Conservation (phyloP, 1,140 invertebrate genomes). For the Psilanteris sp. region DNA sequence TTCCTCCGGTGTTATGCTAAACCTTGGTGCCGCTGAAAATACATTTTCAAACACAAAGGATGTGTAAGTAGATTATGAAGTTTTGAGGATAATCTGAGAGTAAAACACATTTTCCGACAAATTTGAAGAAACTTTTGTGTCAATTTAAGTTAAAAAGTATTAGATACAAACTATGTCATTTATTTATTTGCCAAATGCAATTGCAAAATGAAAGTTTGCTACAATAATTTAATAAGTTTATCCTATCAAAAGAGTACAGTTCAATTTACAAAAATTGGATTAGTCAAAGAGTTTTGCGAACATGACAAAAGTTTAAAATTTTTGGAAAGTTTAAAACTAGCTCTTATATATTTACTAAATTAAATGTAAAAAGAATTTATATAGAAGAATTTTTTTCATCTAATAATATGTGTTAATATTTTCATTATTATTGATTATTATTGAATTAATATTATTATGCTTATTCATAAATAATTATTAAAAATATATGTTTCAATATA, state of each 20-base stretch:
- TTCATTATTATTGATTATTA: no score
- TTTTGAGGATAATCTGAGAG: no score
- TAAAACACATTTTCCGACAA: no score
- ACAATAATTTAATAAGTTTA: conserved; percentile 20
- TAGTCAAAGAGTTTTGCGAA: conserved; percentile 5
- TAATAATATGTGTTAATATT: no score
- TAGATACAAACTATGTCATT: no score
- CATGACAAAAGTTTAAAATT: conserved; percentile 19
- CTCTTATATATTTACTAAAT: conserved; percentile 15
- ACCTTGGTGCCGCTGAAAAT: conserved; percentile 89
- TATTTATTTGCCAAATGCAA: background rate
- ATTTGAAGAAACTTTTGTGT: no score
- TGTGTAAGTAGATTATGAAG: background rate
- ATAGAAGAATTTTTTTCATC: conserved; percentile 9
- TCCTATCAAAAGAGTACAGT: background rate
- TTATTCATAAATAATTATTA: no score
- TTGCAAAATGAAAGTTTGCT: no score
- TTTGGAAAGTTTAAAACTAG: conserved; percentile 1
- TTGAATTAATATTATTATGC: no score
- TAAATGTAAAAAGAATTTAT: conserved; percentile 15
- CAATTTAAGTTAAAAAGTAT: no score
- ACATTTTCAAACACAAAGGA: conserved; percentile 14
- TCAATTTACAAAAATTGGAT: conserved; percentile 25
- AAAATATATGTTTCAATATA: no score
- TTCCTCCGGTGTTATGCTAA: conserved; percentile 94